These are phyloP conservation scores for Cricetomys ansorgei DNA, from an alignment of 2,113 vertebrate genomes.

Conservation along the genomic window DNA sequence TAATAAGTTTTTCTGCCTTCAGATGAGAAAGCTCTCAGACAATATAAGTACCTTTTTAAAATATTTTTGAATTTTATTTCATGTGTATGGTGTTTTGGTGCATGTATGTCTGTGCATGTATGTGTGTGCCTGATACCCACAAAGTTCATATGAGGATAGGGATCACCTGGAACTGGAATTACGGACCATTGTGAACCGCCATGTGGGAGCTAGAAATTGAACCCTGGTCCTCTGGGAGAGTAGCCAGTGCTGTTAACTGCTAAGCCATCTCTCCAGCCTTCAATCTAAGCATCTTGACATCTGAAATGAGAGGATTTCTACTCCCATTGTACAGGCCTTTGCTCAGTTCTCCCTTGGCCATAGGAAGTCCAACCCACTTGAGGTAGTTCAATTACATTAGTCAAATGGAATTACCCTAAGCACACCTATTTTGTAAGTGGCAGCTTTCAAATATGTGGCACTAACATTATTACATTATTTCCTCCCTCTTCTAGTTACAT, in stretches of 20 bases:
- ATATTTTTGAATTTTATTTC: background rate
- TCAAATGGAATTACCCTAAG: background rate
- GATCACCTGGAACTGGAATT: background rate
- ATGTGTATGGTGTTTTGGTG: background rate
- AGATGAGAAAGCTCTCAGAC: constrained; percentile 28
- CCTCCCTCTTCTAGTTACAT: background rate
- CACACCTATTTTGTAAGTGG: background rate
- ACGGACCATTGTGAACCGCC: background rate
- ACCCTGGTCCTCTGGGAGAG: background rate
- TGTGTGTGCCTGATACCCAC: background rate
- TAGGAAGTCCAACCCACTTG: background rate
- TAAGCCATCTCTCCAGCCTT: background rate
- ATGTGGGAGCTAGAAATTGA: background rate
- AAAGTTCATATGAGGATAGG: background rate
- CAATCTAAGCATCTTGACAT: background rate
- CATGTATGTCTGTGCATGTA: background rate
- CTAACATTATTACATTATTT: background rate
- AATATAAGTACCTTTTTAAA: background rate
- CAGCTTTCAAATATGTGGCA: background rate
- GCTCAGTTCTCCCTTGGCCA: background rate
- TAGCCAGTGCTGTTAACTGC: background rate
- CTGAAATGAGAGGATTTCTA: background rate
- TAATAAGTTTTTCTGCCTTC: constrained; percentile 13
- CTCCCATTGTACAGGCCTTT: background rate
- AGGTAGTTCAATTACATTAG: background rate